Percentiles rank a stretch among this genome's conserved stretches.
These are phyloP conservation scores for Drosophila affinis DNA, from an alignment of 2,888 invertebrate genomes.

Conservation along the genomic window DNA sequence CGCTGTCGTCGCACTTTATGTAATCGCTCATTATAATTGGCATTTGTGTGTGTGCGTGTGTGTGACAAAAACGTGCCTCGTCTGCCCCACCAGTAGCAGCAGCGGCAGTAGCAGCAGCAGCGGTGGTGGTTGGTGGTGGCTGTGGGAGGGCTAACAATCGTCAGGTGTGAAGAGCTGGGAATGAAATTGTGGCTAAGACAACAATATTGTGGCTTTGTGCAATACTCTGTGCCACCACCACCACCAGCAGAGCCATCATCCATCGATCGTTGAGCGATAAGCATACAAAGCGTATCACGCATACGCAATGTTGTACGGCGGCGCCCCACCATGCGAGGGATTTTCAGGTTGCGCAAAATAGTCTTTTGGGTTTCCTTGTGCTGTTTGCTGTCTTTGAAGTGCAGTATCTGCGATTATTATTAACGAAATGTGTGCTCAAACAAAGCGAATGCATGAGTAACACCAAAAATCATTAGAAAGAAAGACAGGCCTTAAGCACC, in stretches of 20 bases:
- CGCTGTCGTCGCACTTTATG: slow-evolving; percentile 57
- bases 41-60: slow-evolving; percentile 53
- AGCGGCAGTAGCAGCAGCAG: slow-evolving; percentile 2
- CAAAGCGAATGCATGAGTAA: not conserved
- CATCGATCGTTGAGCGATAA: slow-evolving; percentile 49
- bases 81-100: slow-evolving; percentile 1
- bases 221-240: slow-evolving; percentile 26
- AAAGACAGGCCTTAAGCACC: not conserved
- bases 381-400: not conserved
- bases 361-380: slow-evolving; percentile 11
- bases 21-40: slow-evolving; percentile 76
- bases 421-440: not conserved
- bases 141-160: slow-evolving; percentile 44
- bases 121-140: not conserved
- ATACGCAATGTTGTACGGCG: slow-evolving; percentile 59
- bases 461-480: not conserved
- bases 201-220: slow-evolving; percentile 42
- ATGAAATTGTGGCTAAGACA: slow-evolving; percentile 28
- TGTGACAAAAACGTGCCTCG: slow-evolving; percentile 61
- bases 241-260: slow-evolving; percentile 37
- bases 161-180: slow-evolving; percentile 43
- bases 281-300: slow-evolving; percentile 56
- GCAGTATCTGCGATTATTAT: not conserved
- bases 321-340: slow-evolving; percentile 21
- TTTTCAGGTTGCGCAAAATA: slow-evolving; percentile 32